Base-by-base conservation (phyloP, 2,888 invertebrate genomes). In the Odontomyia ornata region DNA sequence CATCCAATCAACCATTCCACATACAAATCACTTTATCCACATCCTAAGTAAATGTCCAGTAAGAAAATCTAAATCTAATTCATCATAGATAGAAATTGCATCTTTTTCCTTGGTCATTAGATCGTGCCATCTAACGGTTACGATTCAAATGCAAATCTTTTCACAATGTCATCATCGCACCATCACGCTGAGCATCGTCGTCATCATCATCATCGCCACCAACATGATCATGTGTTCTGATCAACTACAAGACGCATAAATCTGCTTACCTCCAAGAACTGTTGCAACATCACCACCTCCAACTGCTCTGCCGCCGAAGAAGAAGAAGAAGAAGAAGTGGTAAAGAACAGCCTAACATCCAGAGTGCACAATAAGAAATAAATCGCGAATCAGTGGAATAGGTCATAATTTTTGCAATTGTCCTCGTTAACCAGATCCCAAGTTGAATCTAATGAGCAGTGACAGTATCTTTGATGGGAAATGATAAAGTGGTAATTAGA, bases 401-500 rank as follows among this genome's bases (percentile, higher is more conserved):
- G 67, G 67, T 67, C 67, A 67, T 67, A 43, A 21, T 21, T 67
- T 67, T 67, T 23, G 36, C 43, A 67, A 67, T 67, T 67, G 67
- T 67, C 67, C 67, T 67, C 67, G 67, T 67, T 67, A 67, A 67
- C 67, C 21, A 67, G 67, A 67, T 67, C 67, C 23, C 67, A 67
- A 67, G 67, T 67, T 36, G 23, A 67, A 67, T 67, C 43, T 67
- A 67, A 67, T 67, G 67, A 67, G 43, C 36, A 67, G 27, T 67
- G 67, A 67, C 67, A 67, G 67, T 21, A 23, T 11, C 60, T 60
- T 18, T n/a, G 23, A 21, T 67, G 18, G 36, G 36, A 67, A 43
- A 67, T 67, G 67, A 11, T 43, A 67, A 67, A 43, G 67, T 67
- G 67, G 67, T 67, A 67, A 67, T 67, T 27, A 67, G 43, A 43